These are phyloP conservation scores for Pemphigus obesinymphae DNA, from an alignment of 1,140 invertebrate genomes.

Conservation along the genomic window DNA sequence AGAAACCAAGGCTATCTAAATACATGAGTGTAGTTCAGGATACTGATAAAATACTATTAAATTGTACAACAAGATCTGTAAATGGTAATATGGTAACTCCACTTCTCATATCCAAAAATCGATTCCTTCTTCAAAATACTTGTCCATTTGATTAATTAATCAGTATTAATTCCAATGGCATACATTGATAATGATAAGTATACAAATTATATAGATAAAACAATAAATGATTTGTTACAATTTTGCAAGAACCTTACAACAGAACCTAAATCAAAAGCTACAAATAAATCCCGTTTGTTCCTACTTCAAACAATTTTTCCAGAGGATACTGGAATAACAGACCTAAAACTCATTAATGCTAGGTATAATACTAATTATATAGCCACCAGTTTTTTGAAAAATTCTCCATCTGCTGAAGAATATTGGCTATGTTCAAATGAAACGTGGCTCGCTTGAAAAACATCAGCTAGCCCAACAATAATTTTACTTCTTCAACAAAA, in stretches of 20 bases:
- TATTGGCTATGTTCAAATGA: neutral
- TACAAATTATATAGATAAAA: neutral
- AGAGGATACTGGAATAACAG: neutral
- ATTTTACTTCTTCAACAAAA: neutral
- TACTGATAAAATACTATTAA: too few species aligned
- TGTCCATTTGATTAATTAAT: neutral
- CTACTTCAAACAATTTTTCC: neutral
- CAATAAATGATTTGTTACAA: neutral
- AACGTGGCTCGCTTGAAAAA: neutral
- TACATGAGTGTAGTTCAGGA: neutral
- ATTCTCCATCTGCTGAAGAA: neutral
- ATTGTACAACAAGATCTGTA: neutral
- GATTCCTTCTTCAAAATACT: neutral
- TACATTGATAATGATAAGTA: neutral
- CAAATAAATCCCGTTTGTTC: neutral
- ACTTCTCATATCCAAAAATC: neutral
- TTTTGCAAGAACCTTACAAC: neutral
- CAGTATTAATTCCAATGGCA: neutral
- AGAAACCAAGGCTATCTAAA: neutral
- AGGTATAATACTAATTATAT: too few species aligned
- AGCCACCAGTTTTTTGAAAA: too few species aligned
- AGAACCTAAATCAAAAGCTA: neutral
- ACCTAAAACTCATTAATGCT: neutral
- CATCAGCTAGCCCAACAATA: neutral
- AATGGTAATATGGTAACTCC: neutral